Conservation (phyloP, 23 tunicate genomes). For the Botrylloides violaceus region DNA sequence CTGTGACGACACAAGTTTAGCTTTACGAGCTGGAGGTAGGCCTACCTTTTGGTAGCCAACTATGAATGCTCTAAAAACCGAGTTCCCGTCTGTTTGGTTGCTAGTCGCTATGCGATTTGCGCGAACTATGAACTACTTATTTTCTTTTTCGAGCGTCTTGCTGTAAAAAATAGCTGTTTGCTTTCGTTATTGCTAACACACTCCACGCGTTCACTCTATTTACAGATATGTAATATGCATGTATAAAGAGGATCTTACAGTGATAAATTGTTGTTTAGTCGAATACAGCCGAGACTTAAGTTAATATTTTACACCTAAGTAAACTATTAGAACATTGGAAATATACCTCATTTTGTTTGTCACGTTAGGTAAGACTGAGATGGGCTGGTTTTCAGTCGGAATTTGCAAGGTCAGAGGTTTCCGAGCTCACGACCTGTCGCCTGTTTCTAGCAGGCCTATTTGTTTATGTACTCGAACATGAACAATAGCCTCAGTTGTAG, state of each 20-base stretch:
- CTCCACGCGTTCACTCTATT: not conserved
- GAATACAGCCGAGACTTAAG: no score
- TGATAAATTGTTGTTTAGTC: not conserved
- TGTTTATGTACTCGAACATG: no score
- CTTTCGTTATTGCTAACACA: not conserved
- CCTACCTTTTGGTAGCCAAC: not conserved
- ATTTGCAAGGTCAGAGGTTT: no score
- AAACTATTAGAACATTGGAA: no score
- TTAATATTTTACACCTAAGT: not conserved
- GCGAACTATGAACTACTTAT: no score
- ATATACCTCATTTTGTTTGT: no score
- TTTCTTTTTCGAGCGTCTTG: not conserved
- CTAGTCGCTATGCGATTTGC: not conserved
- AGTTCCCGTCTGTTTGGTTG: not conserved
- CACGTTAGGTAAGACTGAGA: no score
- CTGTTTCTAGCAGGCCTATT: no score
- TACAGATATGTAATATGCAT: not conserved
- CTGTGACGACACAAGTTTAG: slow-evolving; percentile 18
- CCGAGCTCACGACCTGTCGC: no score
- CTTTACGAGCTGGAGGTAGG: no score
- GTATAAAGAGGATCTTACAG: not conserved
- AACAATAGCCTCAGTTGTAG: no score
- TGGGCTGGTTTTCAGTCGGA: no score
- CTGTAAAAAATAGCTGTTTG: not conserved
- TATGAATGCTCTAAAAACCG: not conserved